These are phyloP conservation scores for Papilio elwesi DNA, from an alignment of 2,888 invertebrate species.

Conservation along the genomic window DNA sequence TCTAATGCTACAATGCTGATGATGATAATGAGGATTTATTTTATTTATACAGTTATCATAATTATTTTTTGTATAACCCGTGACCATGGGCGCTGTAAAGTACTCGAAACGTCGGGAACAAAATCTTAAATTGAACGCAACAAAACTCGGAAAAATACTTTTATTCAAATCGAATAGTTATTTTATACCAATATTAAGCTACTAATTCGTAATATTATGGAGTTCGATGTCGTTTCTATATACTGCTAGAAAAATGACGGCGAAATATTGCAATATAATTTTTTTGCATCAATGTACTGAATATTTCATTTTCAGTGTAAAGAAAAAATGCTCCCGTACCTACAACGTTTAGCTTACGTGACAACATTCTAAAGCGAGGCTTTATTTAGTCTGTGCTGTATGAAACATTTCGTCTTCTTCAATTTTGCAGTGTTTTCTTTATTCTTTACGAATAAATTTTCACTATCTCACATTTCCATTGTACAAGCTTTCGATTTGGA, in stretches of 20 bases:
- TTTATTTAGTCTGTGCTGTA: slow-evolving; percentile 7
- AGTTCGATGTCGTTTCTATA: background rate
- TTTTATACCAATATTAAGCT: no score
- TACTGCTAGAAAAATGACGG: background rate
- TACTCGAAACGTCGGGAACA: no score
- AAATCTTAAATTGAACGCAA: no score
- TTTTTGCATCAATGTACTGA: slow-evolving; percentile 10
- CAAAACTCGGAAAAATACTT: no score
- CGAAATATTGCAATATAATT: background rate
- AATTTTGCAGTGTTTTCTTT: background rate
- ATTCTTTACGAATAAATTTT: background rate
- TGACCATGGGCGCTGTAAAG: no score
- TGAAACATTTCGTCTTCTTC: slow-evolving; percentile 1
- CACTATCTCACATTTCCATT: background rate
- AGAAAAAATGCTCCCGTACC: background rate
- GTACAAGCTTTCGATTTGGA: no score
- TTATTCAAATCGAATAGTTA: no score
- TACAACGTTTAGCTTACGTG: slow-evolving; percentile 8
- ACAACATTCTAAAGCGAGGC: slow-evolving; percentile 3
- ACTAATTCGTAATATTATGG: no score
- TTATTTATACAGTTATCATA: no score
- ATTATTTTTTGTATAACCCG: no score
- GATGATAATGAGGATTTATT: no score
- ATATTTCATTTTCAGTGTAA: background rate
- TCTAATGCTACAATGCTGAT: no score